Base-by-base conservation (phyloP, 2,113 vertebrate species). In the Nanorana parkeri region DNA sequence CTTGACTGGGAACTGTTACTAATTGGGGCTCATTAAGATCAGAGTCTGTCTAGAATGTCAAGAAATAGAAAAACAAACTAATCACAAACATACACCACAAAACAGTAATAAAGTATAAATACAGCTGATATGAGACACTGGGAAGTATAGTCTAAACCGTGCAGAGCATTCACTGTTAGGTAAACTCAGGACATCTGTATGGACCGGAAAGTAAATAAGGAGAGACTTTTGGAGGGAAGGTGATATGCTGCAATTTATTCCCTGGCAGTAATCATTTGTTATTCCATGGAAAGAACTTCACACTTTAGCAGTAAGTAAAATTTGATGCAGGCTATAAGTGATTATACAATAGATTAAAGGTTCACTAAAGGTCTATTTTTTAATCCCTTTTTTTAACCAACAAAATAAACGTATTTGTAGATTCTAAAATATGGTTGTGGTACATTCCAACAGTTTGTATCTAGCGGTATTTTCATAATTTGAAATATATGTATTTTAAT, bases 151-250 rank as follows among this genome's bases (percentile, higher is more conserved):
- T 80, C 67, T 80, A 80, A 80, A 80, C 78, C 52, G 23, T 71
- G 68, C 51, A 51, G 7, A 56, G 28, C 60, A 80, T 80, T 68
- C 56, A 80, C 17, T 41, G 36, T 61, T 80, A 80, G 78, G 78
- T 80, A 80, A 80, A 81, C 78, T 64, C 78, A 81, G 68, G 68
- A 81, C 78, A 81, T 81, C 78, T 81, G 78, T 81, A 81, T 29
- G 68, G 68, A 55, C 78, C 67, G 68, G 78, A 81, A 81, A 71
- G 56, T 81, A 81, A 81, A 81, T 81, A 72, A 81, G 64, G 64
- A 68, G 78, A 63, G 68, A 73, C 28, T 81, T 51, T 72, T 72
- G 63, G 41, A 47, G 32, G 36, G 58, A 81, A 81, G 78, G 78
- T 81, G 78, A 72, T 81, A 81, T 73, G 78, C 58, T n/a, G 58